phyloP scores from a whole-genome alignment of 1,140 invertebrate genomes.

The Drosophila mauritiana region DNA sequence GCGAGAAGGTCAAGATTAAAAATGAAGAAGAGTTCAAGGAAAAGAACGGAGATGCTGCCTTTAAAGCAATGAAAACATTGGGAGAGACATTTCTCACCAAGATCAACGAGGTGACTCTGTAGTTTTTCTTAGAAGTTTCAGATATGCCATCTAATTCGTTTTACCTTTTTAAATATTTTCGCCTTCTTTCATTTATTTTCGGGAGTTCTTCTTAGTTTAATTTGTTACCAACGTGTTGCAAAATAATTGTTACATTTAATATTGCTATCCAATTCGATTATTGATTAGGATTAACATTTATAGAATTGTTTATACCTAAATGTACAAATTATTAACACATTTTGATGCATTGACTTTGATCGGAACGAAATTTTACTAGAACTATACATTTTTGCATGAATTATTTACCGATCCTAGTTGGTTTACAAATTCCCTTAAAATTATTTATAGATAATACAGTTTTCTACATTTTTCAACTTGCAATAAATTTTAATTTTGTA shows the following conservation, averaged over 20 bases:
- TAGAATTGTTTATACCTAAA: neutral
- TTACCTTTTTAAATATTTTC: neutral
- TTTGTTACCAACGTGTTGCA: neutral
- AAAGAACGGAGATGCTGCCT: conserved; percentile 74
- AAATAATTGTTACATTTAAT: neutral
- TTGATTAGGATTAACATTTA: too few relatives aligned
- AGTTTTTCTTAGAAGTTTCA: neutral
- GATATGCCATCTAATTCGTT: neutral
- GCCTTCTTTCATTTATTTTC: neutral
- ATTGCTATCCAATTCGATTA: neutral
- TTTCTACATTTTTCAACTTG: conserved; percentile 51
- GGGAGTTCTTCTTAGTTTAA: neutral
- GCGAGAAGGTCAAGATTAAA: conserved; percentile 58
- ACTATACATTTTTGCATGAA: neutral
- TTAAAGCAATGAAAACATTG: conserved; percentile 72
- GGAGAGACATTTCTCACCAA: conserved; percentile 64
- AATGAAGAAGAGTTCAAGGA: conserved; percentile 74
- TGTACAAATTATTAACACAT: neutral
- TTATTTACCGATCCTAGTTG: neutral
- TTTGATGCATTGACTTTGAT: neutral
- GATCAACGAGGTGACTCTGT: conserved; percentile 60
- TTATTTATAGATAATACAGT: conserved; percentile 17
- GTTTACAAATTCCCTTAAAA: neutral
- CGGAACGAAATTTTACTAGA: neutral
- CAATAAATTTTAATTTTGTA: conserved; percentile 78